Percentiles rank a stretch among this genome's conserved stretches.
Evolutionary conservation across 2,113 vertebrate species (phyloP).

Genomic region (Rhadina sibilatrix): DNA sequence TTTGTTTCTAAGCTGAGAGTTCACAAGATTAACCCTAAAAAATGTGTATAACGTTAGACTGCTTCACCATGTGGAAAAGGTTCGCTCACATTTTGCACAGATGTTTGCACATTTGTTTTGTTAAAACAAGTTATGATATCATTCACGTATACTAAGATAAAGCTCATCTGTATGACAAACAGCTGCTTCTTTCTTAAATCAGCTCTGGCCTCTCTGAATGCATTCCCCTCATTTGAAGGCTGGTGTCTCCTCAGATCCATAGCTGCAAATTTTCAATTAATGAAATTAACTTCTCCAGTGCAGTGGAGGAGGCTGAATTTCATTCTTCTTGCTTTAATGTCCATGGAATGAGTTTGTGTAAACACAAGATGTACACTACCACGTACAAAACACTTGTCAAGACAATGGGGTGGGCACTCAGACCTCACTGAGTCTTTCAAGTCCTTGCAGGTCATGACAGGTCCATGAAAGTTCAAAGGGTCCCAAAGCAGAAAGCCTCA

Average conservation of each 20-base stretch:
- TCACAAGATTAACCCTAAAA: not conserved
- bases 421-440: not conserved
- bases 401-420: not conserved
- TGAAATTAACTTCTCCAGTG: not conserved
- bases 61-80: not conserved
- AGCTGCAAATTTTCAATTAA: not conserved
- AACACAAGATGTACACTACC: not conserved
- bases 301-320: not conserved
- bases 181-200: not conserved
- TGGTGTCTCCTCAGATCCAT: not conserved
- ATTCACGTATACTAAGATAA: not conserved
- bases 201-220: not conserved
- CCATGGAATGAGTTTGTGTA: not conserved
- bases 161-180: not conserved
- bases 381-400: not conserved
- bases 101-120: slow-evolving; percentile 2
- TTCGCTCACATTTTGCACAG: not conserved
- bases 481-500: not conserved
- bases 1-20: not conserved
- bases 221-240: not conserved
- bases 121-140: not conserved
- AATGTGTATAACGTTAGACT: not conserved
- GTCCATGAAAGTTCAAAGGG: not conserved
- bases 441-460: not conserved
- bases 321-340: not conserved